Base-by-base conservation (phyloP, 2,113 vertebrate species). In the Gobius niger region DNA sequence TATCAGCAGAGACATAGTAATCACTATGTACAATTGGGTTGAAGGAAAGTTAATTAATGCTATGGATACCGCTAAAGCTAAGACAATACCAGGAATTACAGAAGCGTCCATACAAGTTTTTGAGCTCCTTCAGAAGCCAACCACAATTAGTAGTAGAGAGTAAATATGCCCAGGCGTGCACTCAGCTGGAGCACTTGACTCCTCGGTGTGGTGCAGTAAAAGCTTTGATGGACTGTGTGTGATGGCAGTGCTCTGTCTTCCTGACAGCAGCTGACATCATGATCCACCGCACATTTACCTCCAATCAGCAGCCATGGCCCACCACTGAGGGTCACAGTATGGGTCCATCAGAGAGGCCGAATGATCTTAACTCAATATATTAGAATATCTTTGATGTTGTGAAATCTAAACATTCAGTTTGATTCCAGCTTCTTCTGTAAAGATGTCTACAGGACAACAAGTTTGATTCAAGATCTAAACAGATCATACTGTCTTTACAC, bases 201-300 rank as follows among this genome's bases (percentile, higher is more conserved):
- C 9, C 24, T 12, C 14, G 61, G 66, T 62, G 68, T 74, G 68
- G 67, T 47, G 73, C 34, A 65, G 67, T 78, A 78, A 84, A 80
- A 84, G 79, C 63, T 63, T 12, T 62, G 57, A 57, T 60, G 41
- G 51, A 69, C 68, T 72, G 50, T 24, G 59, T 56, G 65, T 76
- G 83, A 70, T 18, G 75, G 75, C 62, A 47, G 78, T 44, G 49
- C 67, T 85, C 52, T 10, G 49, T 86, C 80, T 73, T 76, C 63
- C 41, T 68, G 66, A 73, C 70, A 78, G 61, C 65, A 49, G 56
- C 61, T 74, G 61, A 82, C 71, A 81, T 67, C 63, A 77, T 74
- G 34, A 82, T 72, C 72, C 72, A 70, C 42, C 70, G 54, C 68
- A 80, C 72, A 74, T 74, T 74, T 64, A 75, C 77, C 81, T 76